These are phyloP conservation scores for Eublepharis macularius DNA, from an alignment of 2,113 vertebrate species.

Conservation along the genomic window DNA sequence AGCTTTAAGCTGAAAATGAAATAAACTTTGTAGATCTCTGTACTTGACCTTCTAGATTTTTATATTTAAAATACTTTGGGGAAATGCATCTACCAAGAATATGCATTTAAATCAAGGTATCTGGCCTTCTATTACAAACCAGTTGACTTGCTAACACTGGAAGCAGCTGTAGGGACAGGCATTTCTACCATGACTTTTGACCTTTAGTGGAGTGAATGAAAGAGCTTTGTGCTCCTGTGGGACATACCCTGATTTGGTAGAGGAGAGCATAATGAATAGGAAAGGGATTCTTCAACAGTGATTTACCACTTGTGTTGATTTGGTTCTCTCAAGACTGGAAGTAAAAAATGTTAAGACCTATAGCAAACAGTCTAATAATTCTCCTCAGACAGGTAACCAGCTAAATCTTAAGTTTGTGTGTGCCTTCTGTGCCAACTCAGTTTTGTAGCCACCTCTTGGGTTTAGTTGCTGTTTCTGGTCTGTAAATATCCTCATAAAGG, in stretches of 20 bases:
- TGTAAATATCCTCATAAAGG: background rate
- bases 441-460: background rate
- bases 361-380: background rate
- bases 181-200: background rate
- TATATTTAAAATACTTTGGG: slow-evolving; percentile 2
- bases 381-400: background rate
- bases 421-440: background rate
- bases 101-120: background rate
- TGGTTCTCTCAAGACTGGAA: background rate
- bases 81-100: background rate
- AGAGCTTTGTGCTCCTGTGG: background rate
- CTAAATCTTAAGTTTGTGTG: background rate
- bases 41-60: background rate
- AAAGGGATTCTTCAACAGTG: background rate
- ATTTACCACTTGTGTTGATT: background rate
- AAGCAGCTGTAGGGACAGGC: background rate
- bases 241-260: background rate
- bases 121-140: background rate
- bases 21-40: background rate
- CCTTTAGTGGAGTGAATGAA: background rate
- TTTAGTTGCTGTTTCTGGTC: background rate
- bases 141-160: background rate
- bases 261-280: background rate
- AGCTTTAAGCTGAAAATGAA: too few species aligned
- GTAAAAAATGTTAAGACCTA: accelerated